These are phyloP conservation scores for Corydoras maculifer DNA, from an alignment of 2,113 vertebrate genomes.

Conservation along the genomic window DNA sequence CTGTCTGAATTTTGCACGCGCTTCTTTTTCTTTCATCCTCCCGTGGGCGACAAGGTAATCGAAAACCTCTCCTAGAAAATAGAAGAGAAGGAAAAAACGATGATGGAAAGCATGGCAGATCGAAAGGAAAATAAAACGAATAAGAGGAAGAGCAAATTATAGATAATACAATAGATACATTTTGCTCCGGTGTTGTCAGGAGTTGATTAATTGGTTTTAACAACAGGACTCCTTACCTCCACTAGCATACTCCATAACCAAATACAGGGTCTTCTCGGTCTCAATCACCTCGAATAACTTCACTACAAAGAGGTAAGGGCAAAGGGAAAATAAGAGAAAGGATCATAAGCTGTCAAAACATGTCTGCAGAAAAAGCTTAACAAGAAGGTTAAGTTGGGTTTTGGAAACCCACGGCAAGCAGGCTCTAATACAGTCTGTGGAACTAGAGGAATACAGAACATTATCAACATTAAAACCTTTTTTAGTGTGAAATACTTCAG, in stretches of 20 bases:
- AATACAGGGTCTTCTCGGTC: constrained; percentile 89
- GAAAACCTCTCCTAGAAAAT: constrained; percentile 79
- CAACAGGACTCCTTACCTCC: constrained; percentile 68
- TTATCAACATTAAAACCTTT: neutral
- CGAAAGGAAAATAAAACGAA: neutral
- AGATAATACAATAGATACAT: neutral
- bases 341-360: constrained; percentile 17
- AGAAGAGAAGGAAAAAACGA: neutral
- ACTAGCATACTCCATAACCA: constrained; percentile 92
- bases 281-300: constrained; percentile 95
- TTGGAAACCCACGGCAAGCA: neutral
- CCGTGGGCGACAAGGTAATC: constrained; percentile 91
- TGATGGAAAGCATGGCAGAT: neutral
- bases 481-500: too few species aligned
- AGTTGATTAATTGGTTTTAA: neutral
- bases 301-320: constrained; percentile 10
- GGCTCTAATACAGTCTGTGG: neutral
- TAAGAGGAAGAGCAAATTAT: neutral
- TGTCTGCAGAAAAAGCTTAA: neutral
- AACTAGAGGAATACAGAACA: neutral
- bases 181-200: neutral
- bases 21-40: constrained; percentile 96
- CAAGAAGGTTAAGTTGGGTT: constrained; percentile 1
- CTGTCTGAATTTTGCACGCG: constrained; percentile 93
- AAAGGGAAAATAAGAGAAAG: constrained; percentile 11